Evolutionary conservation across 2,888 invertebrate species (phyloP), one percentile per base, ranked within the genome.

Genomic region (Ormyrus pomaceus): DNA sequence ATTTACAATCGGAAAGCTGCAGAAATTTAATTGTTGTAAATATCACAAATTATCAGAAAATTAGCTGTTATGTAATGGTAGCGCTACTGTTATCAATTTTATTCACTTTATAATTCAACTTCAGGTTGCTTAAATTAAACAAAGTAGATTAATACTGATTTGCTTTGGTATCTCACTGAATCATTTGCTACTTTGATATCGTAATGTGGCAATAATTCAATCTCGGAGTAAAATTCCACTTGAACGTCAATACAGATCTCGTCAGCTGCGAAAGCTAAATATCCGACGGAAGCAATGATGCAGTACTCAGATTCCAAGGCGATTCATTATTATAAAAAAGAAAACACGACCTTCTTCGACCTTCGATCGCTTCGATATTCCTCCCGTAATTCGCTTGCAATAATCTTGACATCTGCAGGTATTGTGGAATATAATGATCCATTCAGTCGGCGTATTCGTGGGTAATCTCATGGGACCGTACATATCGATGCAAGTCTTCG

Each of bases 401-500:
- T 79, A 10, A 74, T 58, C 19, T 80, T 61, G 71, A 61, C 75
- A 19, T 83, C 77, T 84, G 83, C 82, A 90, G 90, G 87, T 90
- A 83, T 85, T 88, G 69, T 83, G 89, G 86, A 89, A 87, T 80
- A 84, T 89, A 77, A 90, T 87, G 76, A 85, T 82, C 66, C 83
- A 85, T n/a, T 84, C 87, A 6, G 72, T 89, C 70, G 90, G 90
- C 51, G 82, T 85, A 69, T 87, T 90, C 79, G 56, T 90, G 74
- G 90, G 90, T 11, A 89, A 88, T 78, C 81, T 86, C 9, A 88
- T 90, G 86, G 90, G 90, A n/a, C 85, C 90, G n/a, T 88, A 88
- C 82, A 76, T 90, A 59, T 84, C 88, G 19, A 87, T 90, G 87
- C 84, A 86, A 71, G 77, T 86, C 76, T 90, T 87, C 80, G 86